Evolutionary conservation across 1,140 invertebrate species (phyloP).

Genomic region (Aphelinus atriplicis): DNA sequence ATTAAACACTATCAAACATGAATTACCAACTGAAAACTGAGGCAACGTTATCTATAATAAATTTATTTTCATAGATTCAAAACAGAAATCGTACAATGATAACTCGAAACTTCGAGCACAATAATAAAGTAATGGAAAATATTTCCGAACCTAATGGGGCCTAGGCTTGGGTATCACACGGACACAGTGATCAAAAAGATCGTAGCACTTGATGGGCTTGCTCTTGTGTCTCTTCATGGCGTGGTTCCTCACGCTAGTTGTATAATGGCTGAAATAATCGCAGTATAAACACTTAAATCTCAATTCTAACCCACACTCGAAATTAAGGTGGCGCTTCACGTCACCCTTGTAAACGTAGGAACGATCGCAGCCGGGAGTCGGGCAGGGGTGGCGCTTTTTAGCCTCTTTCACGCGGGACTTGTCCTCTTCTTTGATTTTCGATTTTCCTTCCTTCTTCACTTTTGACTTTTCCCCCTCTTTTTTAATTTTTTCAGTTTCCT

Average conservation of each 20-base stretch:
- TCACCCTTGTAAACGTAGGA: conserved; percentile 58
- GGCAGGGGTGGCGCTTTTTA: conserved; percentile 2
- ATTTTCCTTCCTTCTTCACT: neutral
- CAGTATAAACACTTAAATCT: conserved; percentile 46
- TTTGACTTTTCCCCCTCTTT: neutral
- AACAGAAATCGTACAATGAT: no score
- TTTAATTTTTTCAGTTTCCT: neutral
- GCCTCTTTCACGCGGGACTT: neutral
- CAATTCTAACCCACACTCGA: conserved; percentile 61
- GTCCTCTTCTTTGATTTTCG: neutral
- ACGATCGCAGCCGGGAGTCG: conserved; percentile 55
- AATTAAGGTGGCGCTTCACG: conserved; percentile 55
- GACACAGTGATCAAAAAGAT: no score
- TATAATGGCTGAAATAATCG: neutral
- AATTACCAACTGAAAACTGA: no score
- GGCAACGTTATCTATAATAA: no score
- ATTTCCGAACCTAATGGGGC: no score
- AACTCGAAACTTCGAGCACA: no score
- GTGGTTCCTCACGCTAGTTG: neutral
- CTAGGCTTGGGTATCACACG: no score
- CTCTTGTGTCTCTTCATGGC: neutral
- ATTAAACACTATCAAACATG: no score
- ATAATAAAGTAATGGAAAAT: no score
- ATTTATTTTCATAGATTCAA: no score
- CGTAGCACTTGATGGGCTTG: no score